Evolutionary conservation across 2,113 vertebrate genomes (phyloP), one percentile per base, ranked within the genome.

Genomic region (Phoenicopterus ruber): DNA sequence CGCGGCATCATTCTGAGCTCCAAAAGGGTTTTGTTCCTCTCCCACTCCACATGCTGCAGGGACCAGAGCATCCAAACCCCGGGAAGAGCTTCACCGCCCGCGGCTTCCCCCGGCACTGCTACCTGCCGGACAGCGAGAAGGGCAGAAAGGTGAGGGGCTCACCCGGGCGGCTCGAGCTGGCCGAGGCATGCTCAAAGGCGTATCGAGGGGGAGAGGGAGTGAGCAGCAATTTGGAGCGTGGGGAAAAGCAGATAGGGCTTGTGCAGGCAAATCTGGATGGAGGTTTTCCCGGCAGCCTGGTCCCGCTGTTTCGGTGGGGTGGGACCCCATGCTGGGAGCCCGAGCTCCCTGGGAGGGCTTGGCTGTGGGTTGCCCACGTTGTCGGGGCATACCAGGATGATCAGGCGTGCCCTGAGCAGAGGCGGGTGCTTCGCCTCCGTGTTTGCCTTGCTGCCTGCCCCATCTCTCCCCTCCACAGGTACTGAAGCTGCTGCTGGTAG

Each of bases 51-150:
- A 8, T 59, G 25, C 74, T 49, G 12, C 96, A 99, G 99, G 99
- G 99, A 69, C 98, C 99, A 32, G 99, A 99, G 92, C 99, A 99
- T 87, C 98, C 99, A 3, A 99, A 99, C 94, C 99, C 99, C 2
- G 99, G 99, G 80, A 99, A 99, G 96, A 98, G 98, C 85, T 99
- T 99, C 97, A 99, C 99, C 2, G 99, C 99, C 95, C 98, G 99
- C 26, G 99, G 99, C 82, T 99, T 99, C 77, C 99, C 99, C 7
- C 97, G 99, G 93, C 99, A 99, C 90, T 99, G 99, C 95, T 99
- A 99, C 98, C 99, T 99, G 97, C 99, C 99, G 0, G 99, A 99
- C 98, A 99, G 98, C 3, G 99, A 99, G 97, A 99, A 98, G 93
- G 99, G 99, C 93, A 98, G 99, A 97, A 99, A 99, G 98, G 99